Evolutionary conservation across 1,140 invertebrate genomes (phyloP).

Genomic region (Aphaenogaster rudis): DNA sequence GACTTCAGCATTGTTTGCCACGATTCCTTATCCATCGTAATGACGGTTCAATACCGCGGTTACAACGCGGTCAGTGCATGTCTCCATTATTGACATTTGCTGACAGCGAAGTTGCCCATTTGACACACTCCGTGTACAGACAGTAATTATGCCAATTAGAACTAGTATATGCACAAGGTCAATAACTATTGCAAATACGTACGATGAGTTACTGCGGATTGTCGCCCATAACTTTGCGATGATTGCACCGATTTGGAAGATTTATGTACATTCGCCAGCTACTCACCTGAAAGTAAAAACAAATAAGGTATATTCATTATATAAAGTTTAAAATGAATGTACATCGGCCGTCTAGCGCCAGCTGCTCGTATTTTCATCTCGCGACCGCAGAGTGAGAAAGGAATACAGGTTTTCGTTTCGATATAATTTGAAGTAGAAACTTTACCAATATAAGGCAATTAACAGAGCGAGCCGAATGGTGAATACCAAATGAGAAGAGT

Average conservation of each 20-base stretch:
- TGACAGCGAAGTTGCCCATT: conserved; percentile 40
- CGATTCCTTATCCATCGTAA: conserved; percentile 44
- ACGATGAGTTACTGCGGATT: not conserved
- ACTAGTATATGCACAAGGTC: conserved; percentile 10
- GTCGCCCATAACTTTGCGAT: not conserved
- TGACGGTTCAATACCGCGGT: conserved; percentile 22
- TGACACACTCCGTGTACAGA: conserved; percentile 25
- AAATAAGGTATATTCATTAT: conserved; percentile 6
- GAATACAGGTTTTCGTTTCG: conserved; percentile 17
- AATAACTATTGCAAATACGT: conserved; percentile 52
- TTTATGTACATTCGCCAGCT: not conserved
- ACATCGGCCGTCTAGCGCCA: not conserved
- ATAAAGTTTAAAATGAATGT: conserved; percentile 47
- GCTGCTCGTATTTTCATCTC: conserved; percentile 51
- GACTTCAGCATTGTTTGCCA: conserved; percentile 7
- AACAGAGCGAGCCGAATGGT: conserved; percentile 69
- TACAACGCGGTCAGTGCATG: conserved; percentile 14
- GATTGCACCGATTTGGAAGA: not conserved
- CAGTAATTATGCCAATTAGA: conserved; percentile 57
- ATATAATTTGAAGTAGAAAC: conserved; percentile 74
- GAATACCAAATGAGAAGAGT: conserved; percentile 59
- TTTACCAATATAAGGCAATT: conserved; percentile 80
- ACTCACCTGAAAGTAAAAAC: conserved; percentile 65
- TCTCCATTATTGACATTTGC: conserved; percentile 54
- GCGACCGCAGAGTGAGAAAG: conserved; percentile 9